A percentile compares a stretch with the other conserved stretches of the same genome.
phyloP scores from a whole-genome alignment of 2,113 vertebrate genomes.

The Chaetorhynchus papuensis region DNA sequence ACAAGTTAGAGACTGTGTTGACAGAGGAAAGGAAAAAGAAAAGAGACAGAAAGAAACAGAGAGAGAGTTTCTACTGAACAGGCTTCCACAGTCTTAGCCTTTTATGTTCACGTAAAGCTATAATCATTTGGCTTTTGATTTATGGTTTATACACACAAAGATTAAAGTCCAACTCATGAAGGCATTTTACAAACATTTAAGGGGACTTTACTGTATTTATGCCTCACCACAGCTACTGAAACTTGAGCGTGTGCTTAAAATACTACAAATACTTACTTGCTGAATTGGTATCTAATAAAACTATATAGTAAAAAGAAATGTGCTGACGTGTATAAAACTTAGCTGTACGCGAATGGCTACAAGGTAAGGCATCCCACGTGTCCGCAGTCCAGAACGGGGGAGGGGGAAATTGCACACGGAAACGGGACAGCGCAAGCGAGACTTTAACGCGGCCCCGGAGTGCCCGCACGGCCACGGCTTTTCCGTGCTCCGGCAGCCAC shows the following conservation, averaged over 20 bases:
- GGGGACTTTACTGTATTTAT: background rate
- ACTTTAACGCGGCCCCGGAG: fast-evolving
- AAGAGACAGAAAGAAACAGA: background rate
- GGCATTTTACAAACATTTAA: background rate
- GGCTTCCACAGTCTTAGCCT: background rate
- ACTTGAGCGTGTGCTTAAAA: background rate
- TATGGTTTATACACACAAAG: background rate
- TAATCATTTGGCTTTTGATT: background rate
- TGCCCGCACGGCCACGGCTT: fast-evolving
- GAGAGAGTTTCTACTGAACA: background rate
- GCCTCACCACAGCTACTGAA: background rate
- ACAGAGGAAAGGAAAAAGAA: background rate
- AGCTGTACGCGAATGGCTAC: background rate
- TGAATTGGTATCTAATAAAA: background rate
- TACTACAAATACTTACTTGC: background rate
- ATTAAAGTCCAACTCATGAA: background rate
- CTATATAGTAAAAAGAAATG: background rate
- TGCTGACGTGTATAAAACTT: background rate
- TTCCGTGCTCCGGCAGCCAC: fast-evolving
- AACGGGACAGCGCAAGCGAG: background rate
- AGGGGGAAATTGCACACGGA: fast-evolving
- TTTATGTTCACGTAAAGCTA: background rate
- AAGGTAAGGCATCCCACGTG: background rate
- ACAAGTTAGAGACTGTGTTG: background rate
- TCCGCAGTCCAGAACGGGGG: background rate